Conservation (phyloP, 2,888 invertebrate genomes). For the Sycophila texana region DNA sequence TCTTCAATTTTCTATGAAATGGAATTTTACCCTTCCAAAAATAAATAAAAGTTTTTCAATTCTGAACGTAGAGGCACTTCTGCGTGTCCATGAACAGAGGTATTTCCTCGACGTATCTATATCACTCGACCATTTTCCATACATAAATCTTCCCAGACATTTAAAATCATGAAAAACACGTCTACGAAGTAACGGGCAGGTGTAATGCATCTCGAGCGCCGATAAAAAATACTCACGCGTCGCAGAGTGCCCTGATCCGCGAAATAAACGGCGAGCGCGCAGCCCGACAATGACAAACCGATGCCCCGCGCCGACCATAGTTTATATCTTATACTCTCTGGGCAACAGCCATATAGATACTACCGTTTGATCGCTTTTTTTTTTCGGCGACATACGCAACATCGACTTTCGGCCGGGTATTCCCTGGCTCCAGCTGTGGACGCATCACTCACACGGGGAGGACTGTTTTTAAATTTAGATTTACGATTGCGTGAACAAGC, state of each 20-base stretch:
- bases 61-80: no score
- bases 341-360: neutral
- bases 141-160: no score
- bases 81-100: no score
- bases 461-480: slow-evolving; percentile 43
- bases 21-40: no score
- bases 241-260: slow-evolving; percentile 5
- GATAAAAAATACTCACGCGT: slow-evolving; percentile 20
- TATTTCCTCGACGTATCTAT: no score
- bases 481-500: slow-evolving; percentile 10
- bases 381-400: neutral
- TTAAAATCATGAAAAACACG: no score
- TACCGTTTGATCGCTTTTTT: neutral
- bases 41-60: no score
- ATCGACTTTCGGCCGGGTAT: slow-evolving; percentile 13
- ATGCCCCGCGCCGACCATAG: slow-evolving; percentile 2
- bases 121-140: no score
- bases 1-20: no score
- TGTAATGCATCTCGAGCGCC: neutral
- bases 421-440: slow-evolving; percentile 17
- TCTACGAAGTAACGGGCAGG: neutral
- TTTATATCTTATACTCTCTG: neutral
- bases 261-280: slow-evolving; percentile 10
- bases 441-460: neutral
- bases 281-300: slow-evolving; percentile 29